phyloP scores from a whole-genome alignment of 2,113 vertebrate genomes.

The Sturnira hondurensis region DNA sequence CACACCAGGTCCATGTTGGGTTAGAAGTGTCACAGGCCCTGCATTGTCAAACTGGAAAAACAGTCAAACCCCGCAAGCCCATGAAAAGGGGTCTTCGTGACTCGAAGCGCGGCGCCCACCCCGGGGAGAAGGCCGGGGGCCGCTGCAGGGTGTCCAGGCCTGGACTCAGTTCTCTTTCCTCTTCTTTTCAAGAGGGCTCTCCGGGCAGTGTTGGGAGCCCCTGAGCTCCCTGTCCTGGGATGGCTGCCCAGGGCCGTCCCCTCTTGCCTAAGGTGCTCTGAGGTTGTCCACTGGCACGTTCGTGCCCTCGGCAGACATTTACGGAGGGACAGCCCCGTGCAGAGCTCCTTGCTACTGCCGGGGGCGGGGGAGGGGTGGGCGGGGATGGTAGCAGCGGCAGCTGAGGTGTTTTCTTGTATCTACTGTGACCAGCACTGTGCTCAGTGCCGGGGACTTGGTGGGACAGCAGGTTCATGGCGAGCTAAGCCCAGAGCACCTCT shows the following conservation, averaged over 20 bases:
- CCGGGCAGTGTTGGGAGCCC: no score
- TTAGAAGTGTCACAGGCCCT: background rate
- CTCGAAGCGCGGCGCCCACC: fast-evolving
- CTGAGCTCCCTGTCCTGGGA: background rate
- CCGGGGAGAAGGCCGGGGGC: background rate
- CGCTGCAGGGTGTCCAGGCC: background rate
- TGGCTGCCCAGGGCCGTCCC: background rate
- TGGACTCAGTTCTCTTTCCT: background rate
- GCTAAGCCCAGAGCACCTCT: background rate
- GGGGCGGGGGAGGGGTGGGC: fast-evolving
- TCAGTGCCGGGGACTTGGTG: background rate
- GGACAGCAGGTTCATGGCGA: background rate
- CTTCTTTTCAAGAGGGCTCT: background rate
- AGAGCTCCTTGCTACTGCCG: background rate
- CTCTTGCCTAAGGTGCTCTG: background rate
- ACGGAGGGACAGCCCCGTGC: background rate
- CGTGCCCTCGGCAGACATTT: background rate
- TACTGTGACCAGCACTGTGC: background rate
- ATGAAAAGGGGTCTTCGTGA: background rate
- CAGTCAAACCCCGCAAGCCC: background rate
- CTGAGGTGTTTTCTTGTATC: background rate
- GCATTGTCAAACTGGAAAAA: background rate
- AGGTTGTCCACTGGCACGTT: background rate
- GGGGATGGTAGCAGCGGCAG: no score
- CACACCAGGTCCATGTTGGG: background rate